These are phyloP conservation scores for Carettochelys insculpta DNA, from an alignment of 2,113 vertebrate species.

Conservation along the genomic window DNA sequence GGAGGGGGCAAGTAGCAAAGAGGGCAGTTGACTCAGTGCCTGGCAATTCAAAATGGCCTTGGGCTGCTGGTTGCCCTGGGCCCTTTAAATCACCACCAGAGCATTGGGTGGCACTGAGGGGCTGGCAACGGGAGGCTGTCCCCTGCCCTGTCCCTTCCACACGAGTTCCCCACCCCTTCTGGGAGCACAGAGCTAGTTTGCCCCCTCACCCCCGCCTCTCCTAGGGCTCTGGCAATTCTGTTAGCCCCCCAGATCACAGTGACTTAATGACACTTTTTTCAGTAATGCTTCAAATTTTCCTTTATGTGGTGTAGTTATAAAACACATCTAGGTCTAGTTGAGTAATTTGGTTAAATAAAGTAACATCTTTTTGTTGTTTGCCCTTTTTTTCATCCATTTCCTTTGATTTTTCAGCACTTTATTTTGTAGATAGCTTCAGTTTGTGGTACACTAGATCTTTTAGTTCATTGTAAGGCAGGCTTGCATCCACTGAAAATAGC, in stretches of 20 bases:
- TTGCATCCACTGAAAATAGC: not conserved
- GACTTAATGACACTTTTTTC: not conserved
- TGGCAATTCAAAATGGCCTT: too few relatives aligned
- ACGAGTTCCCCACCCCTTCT: too few relatives aligned
- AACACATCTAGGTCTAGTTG: not conserved
- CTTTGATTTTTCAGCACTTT: not conserved
- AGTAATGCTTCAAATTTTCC: not conserved
- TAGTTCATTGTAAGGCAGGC: not conserved
- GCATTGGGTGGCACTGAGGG: too few relatives aligned
- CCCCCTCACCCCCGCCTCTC: too few relatives aligned
- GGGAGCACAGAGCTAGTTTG: too few relatives aligned
- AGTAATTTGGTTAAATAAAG: not conserved
- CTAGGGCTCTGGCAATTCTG: too few relatives aligned
- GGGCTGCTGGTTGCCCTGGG: too few relatives aligned
- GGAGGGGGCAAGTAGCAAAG: too few relatives aligned
- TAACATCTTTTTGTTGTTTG: not conserved
- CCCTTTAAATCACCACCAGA: too few relatives aligned
- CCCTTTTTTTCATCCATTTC: not conserved
- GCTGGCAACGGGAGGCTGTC: too few relatives aligned
- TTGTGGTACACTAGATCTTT: not conserved
- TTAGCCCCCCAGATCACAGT: not conserved
- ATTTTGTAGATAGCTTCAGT: not conserved
- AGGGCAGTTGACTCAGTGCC: too few relatives aligned
- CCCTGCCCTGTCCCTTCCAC: too few relatives aligned
- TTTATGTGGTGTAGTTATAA: not conserved